Conservation (phyloP, 2,888 invertebrate species). For the Apodemia duryi region DNA sequence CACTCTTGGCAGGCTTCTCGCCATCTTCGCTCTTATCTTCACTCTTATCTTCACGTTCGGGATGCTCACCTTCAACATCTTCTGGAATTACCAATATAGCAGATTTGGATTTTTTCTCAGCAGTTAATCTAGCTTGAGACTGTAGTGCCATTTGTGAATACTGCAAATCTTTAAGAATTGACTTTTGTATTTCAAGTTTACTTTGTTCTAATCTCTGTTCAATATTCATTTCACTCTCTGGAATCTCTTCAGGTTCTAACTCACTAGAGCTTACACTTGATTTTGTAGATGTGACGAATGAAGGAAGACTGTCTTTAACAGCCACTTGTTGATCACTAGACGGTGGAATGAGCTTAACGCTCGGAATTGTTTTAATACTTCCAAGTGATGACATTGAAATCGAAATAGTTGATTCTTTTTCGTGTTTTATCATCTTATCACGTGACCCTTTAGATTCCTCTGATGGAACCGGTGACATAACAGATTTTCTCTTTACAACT, state of each 20-base stretch:
- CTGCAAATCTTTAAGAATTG: slow-evolving; percentile 60
- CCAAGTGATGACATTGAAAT: slow-evolving; percentile 43
- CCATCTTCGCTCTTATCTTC: slow-evolving; percentile 23
- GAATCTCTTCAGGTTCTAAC: slow-evolving; percentile 38
- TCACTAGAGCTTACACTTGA: slow-evolving; percentile 40
- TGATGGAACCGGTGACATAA: slow-evolving; percentile 33
- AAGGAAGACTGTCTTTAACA: slow-evolving; percentile 54
- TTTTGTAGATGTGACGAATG: slow-evolving; percentile 56
- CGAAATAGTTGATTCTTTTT: slow-evolving; percentile 35
- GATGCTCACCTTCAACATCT: slow-evolving; percentile 40
- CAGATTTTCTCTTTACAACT: slow-evolving; percentile 43
- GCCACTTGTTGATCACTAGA: slow-evolving; percentile 37
- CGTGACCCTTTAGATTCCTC: slow-evolving; percentile 36
- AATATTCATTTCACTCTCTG: slow-evolving; percentile 41
- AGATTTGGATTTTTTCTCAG: slow-evolving; percentile 39
- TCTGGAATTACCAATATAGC: slow-evolving; percentile 37
- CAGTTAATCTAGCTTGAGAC: slow-evolving; percentile 38
- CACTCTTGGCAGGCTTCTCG: slow-evolving; percentile 19
- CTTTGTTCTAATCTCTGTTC: slow-evolving; percentile 51
- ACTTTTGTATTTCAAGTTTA: slow-evolving; percentile 59
- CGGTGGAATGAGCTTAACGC: slow-evolving; percentile 48
- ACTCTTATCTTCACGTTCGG: slow-evolving; percentile 39
- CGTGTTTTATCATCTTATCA: slow-evolving; percentile 30
- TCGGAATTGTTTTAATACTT: slow-evolving; percentile 61
- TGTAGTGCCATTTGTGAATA: slow-evolving; percentile 46